Evolutionary conservation across 2,888 invertebrate species (phyloP).

Genomic region (Doris montereyensis): DNA sequence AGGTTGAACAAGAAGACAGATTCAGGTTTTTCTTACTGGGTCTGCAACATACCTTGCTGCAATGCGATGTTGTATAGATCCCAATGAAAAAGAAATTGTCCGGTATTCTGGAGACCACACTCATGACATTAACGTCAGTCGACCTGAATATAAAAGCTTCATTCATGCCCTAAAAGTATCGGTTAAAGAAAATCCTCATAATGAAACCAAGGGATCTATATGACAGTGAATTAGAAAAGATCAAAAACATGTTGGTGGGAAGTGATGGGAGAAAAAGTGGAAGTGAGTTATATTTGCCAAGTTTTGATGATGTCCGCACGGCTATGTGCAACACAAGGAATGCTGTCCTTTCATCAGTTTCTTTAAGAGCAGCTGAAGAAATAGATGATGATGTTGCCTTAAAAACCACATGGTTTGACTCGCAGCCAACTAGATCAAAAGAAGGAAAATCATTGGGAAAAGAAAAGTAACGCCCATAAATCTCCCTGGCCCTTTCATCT

Average conservation of each 20-base stretch:
- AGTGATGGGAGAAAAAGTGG: background rate
- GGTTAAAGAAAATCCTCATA: constrained; percentile 40
- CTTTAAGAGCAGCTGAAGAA: constrained; percentile 36
- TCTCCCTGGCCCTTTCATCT: background rate
- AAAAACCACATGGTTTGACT: too few relatives aligned
- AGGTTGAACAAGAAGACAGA: constrained; percentile 31
- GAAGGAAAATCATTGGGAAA: constrained; percentile 22
- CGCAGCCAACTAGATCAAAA: constrained; percentile 35
- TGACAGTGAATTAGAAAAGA: constrained; percentile 32
- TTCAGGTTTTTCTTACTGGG: constrained; percentile 39
- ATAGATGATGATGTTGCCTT: too few relatives aligned
- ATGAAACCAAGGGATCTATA: constrained; percentile 38
- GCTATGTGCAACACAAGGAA: constrained; percentile 42
- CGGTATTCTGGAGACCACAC: constrained; percentile 31
- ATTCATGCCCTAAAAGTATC: constrained; percentile 36
- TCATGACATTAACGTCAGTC: constrained; percentile 36
- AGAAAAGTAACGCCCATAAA: constrained; percentile 25
- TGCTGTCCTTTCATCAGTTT: constrained; percentile 38
- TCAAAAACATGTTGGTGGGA: constrained; percentile 23
- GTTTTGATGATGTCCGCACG: constrained; percentile 35
- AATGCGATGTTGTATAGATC: constrained; percentile 37
- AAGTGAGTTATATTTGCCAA: constrained; percentile 30
- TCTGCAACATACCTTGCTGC: constrained; percentile 41
- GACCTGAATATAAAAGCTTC: constrained; percentile 35
- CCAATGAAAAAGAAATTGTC: constrained; percentile 33